These are phyloP conservation scores for Vulpes ferrilata DNA, from an alignment of 2,113 vertebrate genomes.

Conservation along the genomic window DNA sequence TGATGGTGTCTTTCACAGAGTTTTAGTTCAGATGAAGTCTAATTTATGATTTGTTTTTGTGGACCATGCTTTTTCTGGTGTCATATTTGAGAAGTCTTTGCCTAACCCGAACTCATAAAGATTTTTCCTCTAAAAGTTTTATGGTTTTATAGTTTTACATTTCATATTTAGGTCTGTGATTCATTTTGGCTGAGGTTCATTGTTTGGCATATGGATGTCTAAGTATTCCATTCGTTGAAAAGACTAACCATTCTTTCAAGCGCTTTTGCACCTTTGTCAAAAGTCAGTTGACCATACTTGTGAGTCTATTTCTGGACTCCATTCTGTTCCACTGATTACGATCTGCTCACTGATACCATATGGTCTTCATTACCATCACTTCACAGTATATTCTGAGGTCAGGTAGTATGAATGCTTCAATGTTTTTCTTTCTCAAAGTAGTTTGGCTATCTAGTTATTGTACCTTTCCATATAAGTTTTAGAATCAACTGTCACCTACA, in stretches of 20 bases:
- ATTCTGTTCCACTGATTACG: accelerated
- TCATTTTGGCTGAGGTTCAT: not conserved
- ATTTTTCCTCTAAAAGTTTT: not conserved
- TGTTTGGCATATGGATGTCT: not conserved
- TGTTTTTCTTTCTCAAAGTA: not conserved
- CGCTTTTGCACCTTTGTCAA: not conserved
- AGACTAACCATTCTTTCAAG: not conserved
- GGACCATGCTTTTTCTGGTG: not conserved
- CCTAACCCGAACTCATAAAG: not conserved
- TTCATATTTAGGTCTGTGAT: not conserved
- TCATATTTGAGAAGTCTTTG: not conserved
- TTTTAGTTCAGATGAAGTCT: not conserved
- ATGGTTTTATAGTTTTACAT: not conserved
- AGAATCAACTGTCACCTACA: not conserved
- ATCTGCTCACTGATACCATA: accelerated
- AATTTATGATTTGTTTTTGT: not conserved
- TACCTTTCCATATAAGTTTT: not conserved
- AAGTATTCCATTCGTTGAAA: not conserved
- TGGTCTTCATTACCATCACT: not conserved
- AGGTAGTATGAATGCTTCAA: not conserved
- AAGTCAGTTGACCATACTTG: not conserved
- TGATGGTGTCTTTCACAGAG: not conserved
- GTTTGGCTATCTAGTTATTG: not conserved
- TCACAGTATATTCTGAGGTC: not conserved
- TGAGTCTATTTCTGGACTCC: not conserved